Percentiles rank a stretch among this genome's conserved stretches.
These are phyloP conservation scores for Zosterops japonicus DNA, from an alignment of 2,113 vertebrate genomes.

Conservation along the genomic window DNA sequence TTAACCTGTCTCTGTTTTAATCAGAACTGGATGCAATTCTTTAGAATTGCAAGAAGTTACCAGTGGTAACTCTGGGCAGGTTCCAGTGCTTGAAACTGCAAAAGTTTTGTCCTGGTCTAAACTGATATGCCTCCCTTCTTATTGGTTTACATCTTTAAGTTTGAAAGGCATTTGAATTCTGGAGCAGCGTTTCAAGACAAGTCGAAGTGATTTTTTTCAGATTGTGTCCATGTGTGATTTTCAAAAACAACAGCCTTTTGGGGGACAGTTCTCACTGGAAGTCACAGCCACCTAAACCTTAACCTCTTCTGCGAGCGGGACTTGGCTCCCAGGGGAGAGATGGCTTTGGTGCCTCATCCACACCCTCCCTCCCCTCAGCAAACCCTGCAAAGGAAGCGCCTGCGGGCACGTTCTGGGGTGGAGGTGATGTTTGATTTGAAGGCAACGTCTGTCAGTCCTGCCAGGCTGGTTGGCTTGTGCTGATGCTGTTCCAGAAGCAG, in stretches of 20 bases:
- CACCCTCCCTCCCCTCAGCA: background rate
- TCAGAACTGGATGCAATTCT: background rate
- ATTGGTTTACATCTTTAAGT: background rate
- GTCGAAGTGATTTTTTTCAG: background rate
- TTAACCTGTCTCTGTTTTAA: background rate
- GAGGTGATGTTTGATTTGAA: slow-evolving; percentile 8
- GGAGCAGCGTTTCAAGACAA: background rate
- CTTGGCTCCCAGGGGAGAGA: background rate
- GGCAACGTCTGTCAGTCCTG: slow-evolving; percentile 11
- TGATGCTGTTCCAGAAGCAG: background rate
- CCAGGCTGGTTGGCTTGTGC: slow-evolving; percentile 9
- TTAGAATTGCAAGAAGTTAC: background rate
- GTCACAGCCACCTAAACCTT: background rate
- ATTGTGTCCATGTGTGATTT: background rate
- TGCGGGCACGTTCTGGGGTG: background rate
- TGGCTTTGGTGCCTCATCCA: background rate
- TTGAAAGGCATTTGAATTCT: background rate
- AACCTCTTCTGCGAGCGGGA: background rate
- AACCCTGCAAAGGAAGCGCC: background rate
- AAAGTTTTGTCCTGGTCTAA: background rate
- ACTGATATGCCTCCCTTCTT: background rate
- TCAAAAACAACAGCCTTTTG: background rate
- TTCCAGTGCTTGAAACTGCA: background rate
- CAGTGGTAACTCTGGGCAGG: background rate
- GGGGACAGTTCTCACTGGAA: background rate